Percentiles rank a stretch among this genome's conserved stretches.
phyloP scores from a whole-genome alignment of 2,888 invertebrate species.

The Polymixis lichenea region DNA sequence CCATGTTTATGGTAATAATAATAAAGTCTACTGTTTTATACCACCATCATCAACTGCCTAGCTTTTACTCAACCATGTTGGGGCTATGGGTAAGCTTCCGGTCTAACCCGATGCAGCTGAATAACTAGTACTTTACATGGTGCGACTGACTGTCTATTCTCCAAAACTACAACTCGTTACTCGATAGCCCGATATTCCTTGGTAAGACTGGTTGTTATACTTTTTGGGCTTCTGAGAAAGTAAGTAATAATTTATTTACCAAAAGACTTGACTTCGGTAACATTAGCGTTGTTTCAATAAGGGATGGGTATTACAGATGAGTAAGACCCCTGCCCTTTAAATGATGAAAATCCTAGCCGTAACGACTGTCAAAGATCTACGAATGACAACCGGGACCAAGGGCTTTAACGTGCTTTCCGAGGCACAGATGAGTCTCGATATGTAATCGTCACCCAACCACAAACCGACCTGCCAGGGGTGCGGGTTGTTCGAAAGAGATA shows the following conservation, averaged over 20 bases:
- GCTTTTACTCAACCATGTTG: background rate
- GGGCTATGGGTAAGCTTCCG: background rate
- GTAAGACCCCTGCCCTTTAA: no score
- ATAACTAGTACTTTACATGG: background rate
- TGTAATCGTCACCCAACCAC: background rate
- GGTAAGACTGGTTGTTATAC: background rate
- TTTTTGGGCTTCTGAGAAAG: background rate
- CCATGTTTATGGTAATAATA: slow-evolving; percentile 95
- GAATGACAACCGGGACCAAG: background rate
- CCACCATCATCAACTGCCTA: background rate
- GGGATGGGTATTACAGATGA: no score
- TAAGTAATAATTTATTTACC: no score
- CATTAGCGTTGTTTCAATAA: no score
- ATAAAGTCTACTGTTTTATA: background rate
- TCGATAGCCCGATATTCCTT: background rate
- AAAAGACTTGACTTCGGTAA: no score
- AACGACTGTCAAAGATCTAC: background rate
- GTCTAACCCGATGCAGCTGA: background rate
- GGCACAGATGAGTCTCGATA: background rate
- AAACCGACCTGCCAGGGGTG: no score
- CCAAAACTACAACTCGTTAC: background rate
- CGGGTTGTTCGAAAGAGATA: no score
- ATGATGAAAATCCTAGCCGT: no score
- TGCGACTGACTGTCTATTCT: background rate
- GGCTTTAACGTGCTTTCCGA: background rate